These are phyloP conservation scores for Phengaris alcon DNA, from an alignment of 2,888 invertebrate species.

Conservation along the genomic window DNA sequence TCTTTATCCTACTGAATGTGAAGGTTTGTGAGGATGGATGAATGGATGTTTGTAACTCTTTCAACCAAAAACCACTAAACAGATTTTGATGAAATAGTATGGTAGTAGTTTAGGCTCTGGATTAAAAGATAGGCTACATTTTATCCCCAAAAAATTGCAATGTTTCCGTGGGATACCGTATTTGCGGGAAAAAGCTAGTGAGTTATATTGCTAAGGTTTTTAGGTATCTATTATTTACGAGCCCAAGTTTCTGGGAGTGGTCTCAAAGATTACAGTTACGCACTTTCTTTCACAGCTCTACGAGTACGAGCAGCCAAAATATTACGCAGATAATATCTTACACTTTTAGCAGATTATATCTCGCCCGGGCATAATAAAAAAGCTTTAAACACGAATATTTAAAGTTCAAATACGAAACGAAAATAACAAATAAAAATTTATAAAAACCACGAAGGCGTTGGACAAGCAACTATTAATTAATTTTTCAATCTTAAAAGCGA, in stretches of 20 bases:
- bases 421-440: background rate
- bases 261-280: background rate
- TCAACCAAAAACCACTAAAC: no score
- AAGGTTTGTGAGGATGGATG: no score
- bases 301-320: background rate
- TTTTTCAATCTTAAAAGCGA: background rate
- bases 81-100: no score
- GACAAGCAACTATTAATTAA: background rate
- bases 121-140: no score
- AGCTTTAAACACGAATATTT: background rate
- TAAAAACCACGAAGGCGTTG: constrained; percentile 3
- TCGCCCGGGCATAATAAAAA: constrained; percentile 2
- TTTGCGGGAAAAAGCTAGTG: no score
- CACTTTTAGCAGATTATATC: background rate
- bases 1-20: no score
- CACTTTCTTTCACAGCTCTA: background rate
- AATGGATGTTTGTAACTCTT: no score
- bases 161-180: no score
- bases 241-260: background rate
- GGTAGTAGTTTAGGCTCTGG: no score
- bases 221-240: no score
- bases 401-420: background rate
- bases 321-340: background rate
- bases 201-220: no score
- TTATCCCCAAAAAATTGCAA: no score